These are phyloP conservation scores for Troides aeacus DNA, from an alignment of 2,888 invertebrate species.

Conservation along the genomic window DNA sequence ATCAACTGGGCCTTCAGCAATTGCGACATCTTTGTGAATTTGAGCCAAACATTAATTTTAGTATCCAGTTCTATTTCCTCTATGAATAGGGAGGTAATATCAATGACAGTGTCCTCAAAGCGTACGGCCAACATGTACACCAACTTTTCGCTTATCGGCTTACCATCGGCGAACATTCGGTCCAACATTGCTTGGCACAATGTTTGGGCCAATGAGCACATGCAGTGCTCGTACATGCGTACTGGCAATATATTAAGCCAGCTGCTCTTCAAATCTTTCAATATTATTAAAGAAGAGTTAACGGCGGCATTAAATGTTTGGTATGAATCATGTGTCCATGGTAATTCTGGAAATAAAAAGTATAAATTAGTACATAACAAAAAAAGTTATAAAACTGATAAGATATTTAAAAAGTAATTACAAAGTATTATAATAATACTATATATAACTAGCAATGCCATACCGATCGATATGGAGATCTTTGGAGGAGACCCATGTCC, in stretches of 20 bases:
- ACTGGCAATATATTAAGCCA: conserved; percentile 61
- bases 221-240: conserved; percentile 62
- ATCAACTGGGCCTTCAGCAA: conserved; percentile 64
- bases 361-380: neutral
- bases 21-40: conserved; percentile 59
- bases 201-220: conserved; percentile 56
- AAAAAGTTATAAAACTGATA: neutral
- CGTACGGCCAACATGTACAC: conserved; percentile 58
- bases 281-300: conserved; percentile 52
- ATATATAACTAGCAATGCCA: too few relatives aligned
- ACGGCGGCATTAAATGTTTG: conserved; percentile 62
- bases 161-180: conserved; percentile 52
- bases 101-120: conserved; percentile 50
- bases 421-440: too few relatives aligned
- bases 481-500: too few relatives aligned
- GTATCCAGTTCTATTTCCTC: conserved; percentile 60
- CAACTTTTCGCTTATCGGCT: conserved; percentile 59
- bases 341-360: conserved; percentile 39
- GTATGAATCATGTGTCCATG: conserved; percentile 58
- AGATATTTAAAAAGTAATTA: too few relatives aligned
- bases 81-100: conserved; percentile 57
- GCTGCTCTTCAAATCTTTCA: conserved; percentile 53
- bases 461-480: too few relatives aligned
- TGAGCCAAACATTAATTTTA: conserved; percentile 60
- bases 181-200: conserved; percentile 59